phyloP scores from a whole-genome alignment of 1,140 invertebrate species.

The Chelonus insularis region DNA sequence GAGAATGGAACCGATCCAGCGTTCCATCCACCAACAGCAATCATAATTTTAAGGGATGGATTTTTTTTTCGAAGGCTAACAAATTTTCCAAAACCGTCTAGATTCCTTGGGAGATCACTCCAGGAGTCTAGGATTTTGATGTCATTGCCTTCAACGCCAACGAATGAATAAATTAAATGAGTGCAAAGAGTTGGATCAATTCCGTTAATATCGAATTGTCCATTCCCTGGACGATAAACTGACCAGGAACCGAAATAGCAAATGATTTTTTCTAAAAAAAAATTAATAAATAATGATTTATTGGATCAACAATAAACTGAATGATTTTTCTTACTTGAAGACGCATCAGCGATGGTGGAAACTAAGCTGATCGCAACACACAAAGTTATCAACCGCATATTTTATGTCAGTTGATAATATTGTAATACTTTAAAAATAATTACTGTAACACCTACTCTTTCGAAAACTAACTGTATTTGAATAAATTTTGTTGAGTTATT shows the following conservation, averaged over 20 bases:
- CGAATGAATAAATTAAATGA: constrained; percentile 71
- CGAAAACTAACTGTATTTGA: constrained; percentile 11
- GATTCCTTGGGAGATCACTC: constrained; percentile 64
- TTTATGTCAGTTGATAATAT: too few species aligned
- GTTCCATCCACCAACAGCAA: constrained; percentile 78
- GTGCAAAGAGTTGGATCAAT: constrained; percentile 74
- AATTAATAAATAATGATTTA: too few species aligned
- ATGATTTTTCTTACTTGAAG: too few species aligned
- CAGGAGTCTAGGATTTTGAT: constrained; percentile 63
- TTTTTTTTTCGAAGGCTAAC: constrained; percentile 63
- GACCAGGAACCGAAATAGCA: constrained; percentile 80
- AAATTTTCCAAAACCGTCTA: constrained; percentile 57
- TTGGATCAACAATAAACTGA: too few species aligned
- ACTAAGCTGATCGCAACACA: too few species aligned
- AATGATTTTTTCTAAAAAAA: constrained; percentile 60
- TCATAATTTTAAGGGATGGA: constrained; percentile 66
- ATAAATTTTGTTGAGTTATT: too few species aligned
- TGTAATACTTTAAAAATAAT: too few species aligned
- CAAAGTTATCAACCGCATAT: too few species aligned
- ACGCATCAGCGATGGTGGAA: too few species aligned
- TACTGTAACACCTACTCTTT: too few species aligned
- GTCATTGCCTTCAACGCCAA: constrained; percentile 58
- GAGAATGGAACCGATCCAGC: constrained; percentile 70
- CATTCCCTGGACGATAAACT: constrained; percentile 66
- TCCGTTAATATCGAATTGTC: constrained; percentile 67